phyloP scores from a whole-genome alignment of 1,140 invertebrate genomes.

The Maniola jurtina region DNA sequence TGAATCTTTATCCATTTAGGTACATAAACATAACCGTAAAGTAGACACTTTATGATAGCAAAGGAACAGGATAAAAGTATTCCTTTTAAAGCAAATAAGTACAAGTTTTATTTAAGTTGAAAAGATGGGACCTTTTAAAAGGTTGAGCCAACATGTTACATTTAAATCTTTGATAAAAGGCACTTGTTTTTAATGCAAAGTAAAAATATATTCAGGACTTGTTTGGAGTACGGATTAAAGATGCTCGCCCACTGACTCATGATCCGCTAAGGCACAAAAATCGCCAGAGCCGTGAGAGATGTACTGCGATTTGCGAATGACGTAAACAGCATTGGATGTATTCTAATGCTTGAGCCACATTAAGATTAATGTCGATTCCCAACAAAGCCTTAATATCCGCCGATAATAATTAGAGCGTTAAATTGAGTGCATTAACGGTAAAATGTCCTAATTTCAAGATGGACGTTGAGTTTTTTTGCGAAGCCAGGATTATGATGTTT shows the following conservation, averaged over 20 bases:
- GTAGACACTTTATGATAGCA: neutral
- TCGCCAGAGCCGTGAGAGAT: no score
- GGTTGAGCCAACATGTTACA: neutral
- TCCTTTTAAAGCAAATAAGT: neutral
- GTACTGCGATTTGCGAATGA: no score
- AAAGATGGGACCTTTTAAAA: neutral
- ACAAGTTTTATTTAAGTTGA: slow-evolving; percentile 2
- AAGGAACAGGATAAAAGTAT: neutral
- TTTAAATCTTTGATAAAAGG: neutral
- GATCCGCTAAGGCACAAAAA: no score
- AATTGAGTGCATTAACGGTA: no score
- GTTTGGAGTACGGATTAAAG: neutral
- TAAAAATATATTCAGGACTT: neutral
- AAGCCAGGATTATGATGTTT: no score
- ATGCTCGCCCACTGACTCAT: neutral
- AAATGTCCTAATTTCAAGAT: no score
- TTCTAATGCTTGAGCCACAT: no score
- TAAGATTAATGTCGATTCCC: no score
- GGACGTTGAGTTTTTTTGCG: no score
- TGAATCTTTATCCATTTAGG: neutral
- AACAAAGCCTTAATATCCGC: no score
- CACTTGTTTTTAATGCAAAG: neutral
- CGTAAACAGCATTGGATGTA: no score
- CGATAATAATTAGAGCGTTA: no score
- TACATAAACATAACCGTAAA: neutral